These are phyloP conservation scores for Polypedilum pembai DNA, from an alignment of 1,140 invertebrate genomes.

Conservation along the genomic window DNA sequence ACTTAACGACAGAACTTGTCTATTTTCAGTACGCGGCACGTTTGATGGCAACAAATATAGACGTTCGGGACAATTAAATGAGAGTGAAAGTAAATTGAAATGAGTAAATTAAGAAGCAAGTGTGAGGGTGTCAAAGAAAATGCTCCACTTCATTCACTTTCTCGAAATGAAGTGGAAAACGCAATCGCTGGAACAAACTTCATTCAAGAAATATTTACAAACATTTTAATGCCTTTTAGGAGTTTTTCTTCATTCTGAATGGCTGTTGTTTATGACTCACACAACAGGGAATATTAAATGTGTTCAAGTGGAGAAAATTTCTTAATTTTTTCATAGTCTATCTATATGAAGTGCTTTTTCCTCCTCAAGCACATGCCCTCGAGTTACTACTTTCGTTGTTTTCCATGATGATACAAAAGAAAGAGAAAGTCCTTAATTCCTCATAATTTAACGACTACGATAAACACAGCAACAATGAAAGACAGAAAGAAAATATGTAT, in stretches of 20 bases:
- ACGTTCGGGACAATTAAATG: conserved; percentile 25
- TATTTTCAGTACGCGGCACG: not conserved
- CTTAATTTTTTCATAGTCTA: conserved; percentile 2
- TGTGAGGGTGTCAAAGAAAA: not conserved
- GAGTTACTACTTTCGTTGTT: not conserved
- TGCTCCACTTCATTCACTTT: not conserved
- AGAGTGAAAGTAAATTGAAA: conserved; percentile 9
- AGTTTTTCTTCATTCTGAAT: not conserved
- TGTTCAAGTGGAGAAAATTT: conserved; percentile 10
- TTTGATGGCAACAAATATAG: not conserved
- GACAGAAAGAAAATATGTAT: not conserved
- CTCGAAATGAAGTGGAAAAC: conserved; percentile 22
- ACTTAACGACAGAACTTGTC: not conserved
- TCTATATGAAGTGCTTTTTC: not conserved
- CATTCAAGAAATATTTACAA: conserved; percentile 19
- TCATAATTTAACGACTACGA: conserved; percentile 27
- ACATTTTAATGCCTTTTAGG: conserved; percentile 20
- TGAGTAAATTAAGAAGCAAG: not conserved
- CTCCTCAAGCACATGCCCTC: not conserved
- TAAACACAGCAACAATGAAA: too few relatives aligned
- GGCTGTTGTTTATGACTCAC: conserved; percentile 20
- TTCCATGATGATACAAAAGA: not conserved
- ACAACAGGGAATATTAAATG: conserved; percentile 22
- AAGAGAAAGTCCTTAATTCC: conserved; percentile 21
- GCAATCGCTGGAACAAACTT: not conserved